Base-by-base conservation (phyloP, 2,797 vertebrate genomes). In the Thaleichthys pacificus region DNA sequence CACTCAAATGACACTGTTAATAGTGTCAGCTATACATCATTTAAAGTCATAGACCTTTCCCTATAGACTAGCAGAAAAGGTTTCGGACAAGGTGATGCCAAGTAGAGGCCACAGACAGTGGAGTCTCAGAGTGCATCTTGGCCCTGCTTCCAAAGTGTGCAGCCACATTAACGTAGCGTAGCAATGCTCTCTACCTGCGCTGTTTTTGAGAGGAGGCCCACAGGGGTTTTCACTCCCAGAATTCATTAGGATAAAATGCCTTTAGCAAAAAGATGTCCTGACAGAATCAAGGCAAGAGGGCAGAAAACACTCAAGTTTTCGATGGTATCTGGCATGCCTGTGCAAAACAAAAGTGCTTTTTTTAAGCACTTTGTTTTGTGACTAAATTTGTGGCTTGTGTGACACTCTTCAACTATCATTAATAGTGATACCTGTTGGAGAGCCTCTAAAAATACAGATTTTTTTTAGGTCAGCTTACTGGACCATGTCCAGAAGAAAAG, bases 181-280 rank as follows among this genome's bases (percentile, higher is more conserved):
- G 8, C 72, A 69, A 68, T 80, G 4, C 60, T 82, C 68, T 80
- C 42, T 71, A 38, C 67, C 68, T 82, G 78, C 70, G 77, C 71
- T 77, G 83, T 76, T 64, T 54, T 79, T 80, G 78, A 85, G 71
- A 62, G 60, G 17, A 84, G 57, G 84, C 88, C 87, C 85, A 57
- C 49, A 69, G 68, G 91, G 81, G 61, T 82, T 89, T 85, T 79
- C 84, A 84, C 81, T 85, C 88, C 79, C 84, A 79, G 80, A 90
- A 92, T 92, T 88, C 49, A 88, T 91, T 85, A 90, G 78, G 19
- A 54, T 78, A 88, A 88, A 89, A 79, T 6, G 85, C 91, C 90
- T 82, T 72, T 68, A 88, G 91, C 89, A 70, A 88, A 79, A 87
- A 83, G 78, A 82, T 80, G 89, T 88, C 80, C 85, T 83, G 69